Evolutionary conservation across 2,888 invertebrate genomes (phyloP), one percentile per base, ranked within the genome.

Genomic region (Stegana nigrithorax): DNA sequence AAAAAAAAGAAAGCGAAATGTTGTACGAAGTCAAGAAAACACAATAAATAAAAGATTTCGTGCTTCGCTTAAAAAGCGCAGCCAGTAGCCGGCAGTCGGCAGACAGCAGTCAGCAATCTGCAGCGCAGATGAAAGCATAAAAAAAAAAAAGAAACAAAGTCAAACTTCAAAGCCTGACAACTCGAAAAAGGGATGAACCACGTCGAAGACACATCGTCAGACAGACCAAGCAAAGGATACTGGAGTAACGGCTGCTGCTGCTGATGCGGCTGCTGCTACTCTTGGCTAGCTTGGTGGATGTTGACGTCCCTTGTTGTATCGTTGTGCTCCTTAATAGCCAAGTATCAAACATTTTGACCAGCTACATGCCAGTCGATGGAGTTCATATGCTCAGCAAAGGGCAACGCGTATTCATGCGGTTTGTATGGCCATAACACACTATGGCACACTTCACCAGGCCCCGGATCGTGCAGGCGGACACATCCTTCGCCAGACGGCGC

Each of bases 11-110:
- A n/a, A n/a, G n/a, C n/a, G 42, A 10, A 42, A 42, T 17, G 75
- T 72, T 75, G 68, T 75, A 75, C 66, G 67, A 60, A 57, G 25
- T 23, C 70, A 65, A 67, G 69, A 67, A 65, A 70, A 68, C 67
- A 69, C 71, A 66, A 77, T 76, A 78, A 77, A 76, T 76, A 76
- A 76, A 76, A 76, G 75, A 76, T 76, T 55, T 55, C 19, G 27
- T 26, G 14, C 32, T n/a, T n/a, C n/a, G n/a, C n/a, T n/a, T n/a
- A n/a, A n/a, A n/a, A n/a, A n/a, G n/a, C n/a, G n/a, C n/a, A n/a
- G n/a, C n/a, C n/a, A n/a, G n/a, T n/a, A n/a, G 73, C 73, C 77
- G 72, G 69, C 68, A 66, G 64, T 57, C 51, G 26, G 14, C 5
- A 32, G 50, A 32, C 23, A 61, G 7, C 8, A 25, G n/a, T 1